Base-by-base conservation (phyloP, 2,797 vertebrate species). In the Molossus molossus region DNA sequence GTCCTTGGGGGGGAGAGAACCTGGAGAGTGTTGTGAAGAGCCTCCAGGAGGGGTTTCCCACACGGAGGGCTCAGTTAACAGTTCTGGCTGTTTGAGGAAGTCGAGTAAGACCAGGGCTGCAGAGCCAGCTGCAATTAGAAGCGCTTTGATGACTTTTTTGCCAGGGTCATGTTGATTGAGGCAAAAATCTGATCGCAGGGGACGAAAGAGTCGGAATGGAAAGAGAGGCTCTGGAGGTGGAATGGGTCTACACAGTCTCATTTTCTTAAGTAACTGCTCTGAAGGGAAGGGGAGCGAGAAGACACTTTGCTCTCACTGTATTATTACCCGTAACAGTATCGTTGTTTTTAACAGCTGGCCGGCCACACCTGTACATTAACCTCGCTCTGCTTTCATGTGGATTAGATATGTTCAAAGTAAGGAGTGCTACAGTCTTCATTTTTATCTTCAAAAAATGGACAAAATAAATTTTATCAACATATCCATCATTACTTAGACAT, bases 311-410 rank as follows among this genome's bases (percentile, higher is more conserved):
- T 75, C 0, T 73, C 37, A 17, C 50, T 20, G 0, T 50, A 6
- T 48, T 27, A 50, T 57, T n/a, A 21, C 11, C 33, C 11, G 3
- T 40, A 20, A n/a, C 2, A 9, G 13, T 5, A 17, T 73, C 23
- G 0, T 5, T 17, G 10, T 18, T 9, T 21, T 3, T 23, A 65
- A 17, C 12, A 72, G 90, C 55, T 33, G 25, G 11, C 5, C 3
- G 17, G 21, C 14, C 4, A 0, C 17, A 3, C 45, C 90, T n/a
- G 0, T 53, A 0, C 50, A 11, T 10, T 67, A 15, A 67, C 37
- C 57, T 45, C 6, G 33, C 79, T 37, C 1, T 58, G 48, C 48
- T 58, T 91, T 79, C 40, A 9, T 9, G 27, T 10, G 13, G 48
- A 11, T 40, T 70, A 25, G 10, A 12, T 73, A 53, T n/a, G 23